These are phyloP conservation scores for Embiotoca jacksoni DNA, from an alignment of 2,113 vertebrate genomes.

Conservation along the genomic window DNA sequence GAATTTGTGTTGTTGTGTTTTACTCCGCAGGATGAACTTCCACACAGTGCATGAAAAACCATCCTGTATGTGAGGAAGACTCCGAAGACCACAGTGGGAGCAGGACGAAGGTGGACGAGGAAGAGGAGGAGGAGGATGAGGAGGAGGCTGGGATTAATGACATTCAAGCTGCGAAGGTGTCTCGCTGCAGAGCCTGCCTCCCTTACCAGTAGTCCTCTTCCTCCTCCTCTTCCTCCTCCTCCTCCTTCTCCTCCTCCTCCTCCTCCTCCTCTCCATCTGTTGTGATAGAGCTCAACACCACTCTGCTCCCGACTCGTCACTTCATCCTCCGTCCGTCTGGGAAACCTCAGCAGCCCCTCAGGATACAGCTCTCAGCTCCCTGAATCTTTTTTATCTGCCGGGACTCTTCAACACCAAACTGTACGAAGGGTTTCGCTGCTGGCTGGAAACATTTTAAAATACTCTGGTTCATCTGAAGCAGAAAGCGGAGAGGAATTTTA, in stretches of 20 bases:
- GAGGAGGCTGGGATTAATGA: slow-evolving; percentile 41
- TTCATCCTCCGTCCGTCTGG: slow-evolving; percentile 20
- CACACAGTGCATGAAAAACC: no score
- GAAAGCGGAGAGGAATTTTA: slow-evolving; percentile 1
- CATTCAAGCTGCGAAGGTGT: slow-evolving; percentile 46
- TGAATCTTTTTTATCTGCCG: neutral
- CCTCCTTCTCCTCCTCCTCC: slow-evolving; percentile 12
- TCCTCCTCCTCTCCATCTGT: slow-evolving; percentile 23
- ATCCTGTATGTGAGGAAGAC: neutral
- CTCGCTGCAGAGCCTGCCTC: slow-evolving; percentile 32
- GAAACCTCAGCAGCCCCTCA: slow-evolving; percentile 1
- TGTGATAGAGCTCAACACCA: slow-evolving; percentile 4
- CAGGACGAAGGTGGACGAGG: slow-evolving; percentile 1
- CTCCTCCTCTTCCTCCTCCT: no score
- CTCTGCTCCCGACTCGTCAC: slow-evolving; percentile 1
- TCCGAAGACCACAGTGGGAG: neutral
- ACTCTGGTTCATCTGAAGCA: neutral
- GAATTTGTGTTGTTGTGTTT: no score
- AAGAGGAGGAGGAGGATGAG: slow-evolving; percentile 1
- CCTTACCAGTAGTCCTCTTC: neutral
- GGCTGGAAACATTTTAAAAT: neutral
- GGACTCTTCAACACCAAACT: neutral
- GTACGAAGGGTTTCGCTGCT: no score
- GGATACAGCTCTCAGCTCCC: neutral
- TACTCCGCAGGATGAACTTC: no score